These are phyloP conservation scores for Himalopsyche japonica DNA, from an alignment of 2,888 invertebrate genomes.

Conservation along the genomic window DNA sequence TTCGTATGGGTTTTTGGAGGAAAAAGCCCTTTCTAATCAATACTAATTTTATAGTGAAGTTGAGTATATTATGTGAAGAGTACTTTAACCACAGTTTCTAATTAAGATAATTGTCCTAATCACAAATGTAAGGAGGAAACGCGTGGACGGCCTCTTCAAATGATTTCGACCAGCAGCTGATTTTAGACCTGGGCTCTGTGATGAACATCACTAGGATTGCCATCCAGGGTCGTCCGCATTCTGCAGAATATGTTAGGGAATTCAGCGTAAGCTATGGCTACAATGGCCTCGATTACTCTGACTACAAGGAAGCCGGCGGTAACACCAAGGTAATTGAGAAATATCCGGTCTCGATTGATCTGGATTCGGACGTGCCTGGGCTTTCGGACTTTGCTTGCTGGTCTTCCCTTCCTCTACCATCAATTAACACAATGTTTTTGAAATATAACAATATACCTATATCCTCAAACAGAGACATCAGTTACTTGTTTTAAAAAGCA, in stretches of 20 bases:
- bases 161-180: constrained; percentile 91
- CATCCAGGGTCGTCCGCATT: constrained; percentile 88
- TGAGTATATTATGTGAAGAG: too few species aligned
- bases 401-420: neutral
- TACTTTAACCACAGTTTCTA: neutral
- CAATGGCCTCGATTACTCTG: constrained; percentile 86
- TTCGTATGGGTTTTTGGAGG: too few species aligned
- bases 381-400: neutral
- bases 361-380: neutral
- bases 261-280: constrained; percentile 92
- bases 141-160: constrained; percentile 91
- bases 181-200: constrained; percentile 84
- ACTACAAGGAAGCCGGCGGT: constrained; percentile 87
- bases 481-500: neutral
- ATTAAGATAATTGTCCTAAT: neutral
- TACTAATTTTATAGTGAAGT: too few species aligned
- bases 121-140: constrained; percentile 70
- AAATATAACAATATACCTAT: neutral
- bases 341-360: neutral
- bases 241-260: constrained; percentile 90
- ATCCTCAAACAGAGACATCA: neutral
- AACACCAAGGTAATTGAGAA: constrained; percentile 78
- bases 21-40: too few species aligned
- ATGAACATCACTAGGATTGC: constrained; percentile 88
- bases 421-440: neutral